Evolutionary conservation across 2,888 invertebrate genomes (phyloP).

Genomic region (Synergus japonicus): DNA sequence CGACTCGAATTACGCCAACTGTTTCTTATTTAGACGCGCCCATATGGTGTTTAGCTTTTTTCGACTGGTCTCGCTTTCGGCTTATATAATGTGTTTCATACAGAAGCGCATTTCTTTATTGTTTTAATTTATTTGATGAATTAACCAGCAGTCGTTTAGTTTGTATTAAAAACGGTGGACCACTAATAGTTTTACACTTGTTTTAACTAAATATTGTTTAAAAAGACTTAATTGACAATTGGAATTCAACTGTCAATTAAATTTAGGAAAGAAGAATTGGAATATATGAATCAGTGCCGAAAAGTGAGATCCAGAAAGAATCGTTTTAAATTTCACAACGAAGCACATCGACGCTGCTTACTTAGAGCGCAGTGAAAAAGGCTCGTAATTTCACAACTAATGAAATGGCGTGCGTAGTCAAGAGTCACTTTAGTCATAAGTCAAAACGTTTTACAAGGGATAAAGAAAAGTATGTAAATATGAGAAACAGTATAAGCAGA

Average conservation of each 20-base stretch:
- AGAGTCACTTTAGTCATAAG: slow-evolving; percentile 20
- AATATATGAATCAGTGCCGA: not conserved
- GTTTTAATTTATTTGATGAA: not conserved
- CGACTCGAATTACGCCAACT: slow-evolving; percentile 26
- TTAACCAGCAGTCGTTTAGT: not conserved
- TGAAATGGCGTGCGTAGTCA: slow-evolving; percentile 17
- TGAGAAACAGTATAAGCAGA: slow-evolving; percentile 40
- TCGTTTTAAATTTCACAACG: slow-evolving; percentile 21
- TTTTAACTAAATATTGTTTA: not conserved
- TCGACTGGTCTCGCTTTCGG: slow-evolving; percentile 20
- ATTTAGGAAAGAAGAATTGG: not conserved
- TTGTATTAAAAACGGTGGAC: not conserved
- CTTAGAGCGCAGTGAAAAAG: slow-evolving; percentile 25
- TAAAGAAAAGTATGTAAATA: slow-evolving; percentile 44
- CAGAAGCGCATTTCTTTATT: slow-evolving; percentile 11
- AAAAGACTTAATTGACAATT: not conserved
- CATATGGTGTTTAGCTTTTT: slow-evolving; percentile 26
- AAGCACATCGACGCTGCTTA: slow-evolving; percentile 33
- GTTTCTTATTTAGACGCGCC: slow-evolving; percentile 13
- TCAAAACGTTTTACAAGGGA: slow-evolving; percentile 18
- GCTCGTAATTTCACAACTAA: slow-evolving; percentile 37
- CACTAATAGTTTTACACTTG: not conserved
- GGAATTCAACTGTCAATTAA: not conserved
- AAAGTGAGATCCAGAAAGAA: slow-evolving; percentile 11
- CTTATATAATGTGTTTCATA: slow-evolving; percentile 9